These are phyloP conservation scores for Ectropis grisescens DNA, from an alignment of 1,140 invertebrate species.

Conservation along the genomic window DNA sequence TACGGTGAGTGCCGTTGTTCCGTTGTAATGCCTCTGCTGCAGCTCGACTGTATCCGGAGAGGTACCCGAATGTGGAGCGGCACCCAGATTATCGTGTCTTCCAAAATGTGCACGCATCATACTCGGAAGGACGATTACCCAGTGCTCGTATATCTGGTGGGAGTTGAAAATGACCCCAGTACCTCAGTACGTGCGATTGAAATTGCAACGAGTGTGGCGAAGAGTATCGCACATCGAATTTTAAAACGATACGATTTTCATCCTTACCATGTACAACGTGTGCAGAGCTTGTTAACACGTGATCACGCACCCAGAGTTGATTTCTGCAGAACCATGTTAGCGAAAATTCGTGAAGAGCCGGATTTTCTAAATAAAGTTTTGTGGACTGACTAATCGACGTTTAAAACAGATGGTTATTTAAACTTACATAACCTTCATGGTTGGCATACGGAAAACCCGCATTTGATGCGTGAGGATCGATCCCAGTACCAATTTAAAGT, in stretches of 20 bases:
- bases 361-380: no score
- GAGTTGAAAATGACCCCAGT: constrained; percentile 9
- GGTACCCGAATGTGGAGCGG: constrained; percentile 9
- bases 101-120: no score
- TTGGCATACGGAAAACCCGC: no score
- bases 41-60: no score
- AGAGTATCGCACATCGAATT: constrained; percentile 12
- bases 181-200: constrained; percentile 14
- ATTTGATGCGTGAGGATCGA: no score
- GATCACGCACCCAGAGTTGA: constrained; percentile 6
- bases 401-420: no score
- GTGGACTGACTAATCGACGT: no score
- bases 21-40: constrained; percentile 9
- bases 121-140: no score
- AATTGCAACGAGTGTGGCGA: constrained; percentile 9
- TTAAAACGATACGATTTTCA: constrained; percentile 12
- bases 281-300: constrained; percentile 9
- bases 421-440: no score
- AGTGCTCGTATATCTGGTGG: constrained; percentile 2
- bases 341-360: constrained; percentile 7
- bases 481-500: no score
- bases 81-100: constrained; percentile 12
- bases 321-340: constrained; percentile 11
- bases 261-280: constrained; percentile 7
- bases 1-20: constrained; percentile 11